A percentile compares a stretch with the other conserved stretches of the same genome.
Conservation (phyloP, 2,888 invertebrate species). For the Trachelus stipa region DNA sequence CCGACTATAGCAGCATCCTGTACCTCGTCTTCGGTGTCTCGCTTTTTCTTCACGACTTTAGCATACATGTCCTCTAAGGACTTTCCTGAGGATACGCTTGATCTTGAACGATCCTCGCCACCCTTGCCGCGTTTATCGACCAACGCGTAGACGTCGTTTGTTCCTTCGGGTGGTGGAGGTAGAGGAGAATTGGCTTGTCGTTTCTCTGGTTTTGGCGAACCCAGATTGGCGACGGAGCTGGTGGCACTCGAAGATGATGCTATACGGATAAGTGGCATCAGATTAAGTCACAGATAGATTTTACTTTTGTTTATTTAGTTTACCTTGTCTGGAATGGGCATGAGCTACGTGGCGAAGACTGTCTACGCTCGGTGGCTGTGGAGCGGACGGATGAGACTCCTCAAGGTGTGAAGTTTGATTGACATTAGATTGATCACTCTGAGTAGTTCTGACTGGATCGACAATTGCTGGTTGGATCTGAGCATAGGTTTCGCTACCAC, state of each 20-base stretch:
- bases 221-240: conserved; percentile 79
- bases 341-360: conserved; percentile 72
- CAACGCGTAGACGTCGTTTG: conserved; percentile 65
- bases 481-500: conserved; percentile 89
- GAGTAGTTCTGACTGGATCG: conserved; percentile 63
- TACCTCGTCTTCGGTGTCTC: conserved; percentile 63
- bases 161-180: conserved; percentile 78
- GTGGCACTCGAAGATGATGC: conserved; percentile 81
- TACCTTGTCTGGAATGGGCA: conserved; percentile 73
- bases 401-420: conserved; percentile 44
- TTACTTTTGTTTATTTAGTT: background rate
- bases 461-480: conserved; percentile 76
- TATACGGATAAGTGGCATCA: conserved; percentile 21
- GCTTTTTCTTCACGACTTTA: conserved; percentile 81
- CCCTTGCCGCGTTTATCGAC: conserved; percentile 58
- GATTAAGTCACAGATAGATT: background rate
- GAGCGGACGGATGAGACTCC: conserved; percentile 61
- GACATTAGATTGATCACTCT: conserved; percentile 43
- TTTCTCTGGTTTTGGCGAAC: conserved; percentile 90
- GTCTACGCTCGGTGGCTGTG: conserved; percentile 74
- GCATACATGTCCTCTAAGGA: conserved; percentile 92
- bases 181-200: conserved; percentile 90
- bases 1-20: conserved; percentile 58
- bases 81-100: conserved; percentile 59
- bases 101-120: conserved; percentile 49